Percentiles rank a stretch among this genome's conserved stretches.
phyloP scores from a whole-genome alignment of 2,797 vertebrate genomes.

The Diceros bicornis region DNA sequence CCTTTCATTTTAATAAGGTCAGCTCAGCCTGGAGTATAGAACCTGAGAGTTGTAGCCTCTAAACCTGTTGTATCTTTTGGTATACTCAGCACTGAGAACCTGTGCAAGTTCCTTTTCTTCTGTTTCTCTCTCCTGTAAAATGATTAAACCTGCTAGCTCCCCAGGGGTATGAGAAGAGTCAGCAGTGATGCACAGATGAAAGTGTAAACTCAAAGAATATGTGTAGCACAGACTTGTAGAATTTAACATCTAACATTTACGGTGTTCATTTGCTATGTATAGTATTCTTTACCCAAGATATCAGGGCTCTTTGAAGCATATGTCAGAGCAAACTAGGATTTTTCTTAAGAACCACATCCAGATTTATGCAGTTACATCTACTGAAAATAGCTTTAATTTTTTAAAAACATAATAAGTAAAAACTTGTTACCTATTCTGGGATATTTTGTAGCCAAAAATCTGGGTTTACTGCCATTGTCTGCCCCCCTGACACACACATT shows the following conservation, averaged over 20 bases:
- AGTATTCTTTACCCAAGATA: neutral
- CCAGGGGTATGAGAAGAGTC: neutral
- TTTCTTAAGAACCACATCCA: conserved; percentile 41
- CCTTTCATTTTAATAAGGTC: neutral
- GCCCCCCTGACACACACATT: too few relatives aligned
- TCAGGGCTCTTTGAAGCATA: neutral
- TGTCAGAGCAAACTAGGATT: neutral
- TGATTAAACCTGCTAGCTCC: neutral
- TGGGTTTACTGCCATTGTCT: neutral
- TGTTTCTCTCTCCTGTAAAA: neutral
- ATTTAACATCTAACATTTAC: neutral
- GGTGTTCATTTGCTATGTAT: neutral
- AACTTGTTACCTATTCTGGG: neutral
- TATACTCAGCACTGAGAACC: neutral
- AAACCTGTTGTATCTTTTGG: neutral
- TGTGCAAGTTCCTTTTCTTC: neutral
- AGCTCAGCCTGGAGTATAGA: neutral
- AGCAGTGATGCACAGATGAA: neutral
- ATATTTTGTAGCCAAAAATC: neutral
- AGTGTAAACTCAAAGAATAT: neutral
- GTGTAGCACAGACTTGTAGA: neutral
- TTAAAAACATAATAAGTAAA: conserved; percentile 21
- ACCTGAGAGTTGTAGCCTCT: neutral
- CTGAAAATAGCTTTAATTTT: conserved; percentile 21
- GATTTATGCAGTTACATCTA: neutral